Evolutionary conservation across 2,113 vertebrate genomes (phyloP).

Genomic region (Peromyscus leucopus): DNA sequence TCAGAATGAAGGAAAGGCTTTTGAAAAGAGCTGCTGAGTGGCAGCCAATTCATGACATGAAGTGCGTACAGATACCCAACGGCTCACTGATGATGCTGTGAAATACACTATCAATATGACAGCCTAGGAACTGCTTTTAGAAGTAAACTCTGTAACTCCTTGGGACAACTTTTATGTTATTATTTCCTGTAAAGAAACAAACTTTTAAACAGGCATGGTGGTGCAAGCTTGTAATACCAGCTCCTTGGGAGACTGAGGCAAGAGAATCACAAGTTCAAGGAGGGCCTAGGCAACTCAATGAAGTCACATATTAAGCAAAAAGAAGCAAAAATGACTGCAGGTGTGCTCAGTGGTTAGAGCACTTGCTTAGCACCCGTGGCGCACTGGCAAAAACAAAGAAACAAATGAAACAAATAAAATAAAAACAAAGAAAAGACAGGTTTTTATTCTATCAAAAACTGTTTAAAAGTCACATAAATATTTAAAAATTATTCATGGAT

Average conservation of each 20-base stretch:
- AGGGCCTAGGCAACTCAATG: too few relatives aligned
- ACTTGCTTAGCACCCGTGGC: not conserved
- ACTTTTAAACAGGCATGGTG: not conserved
- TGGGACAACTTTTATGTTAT: not conserved
- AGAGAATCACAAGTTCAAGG: not conserved
- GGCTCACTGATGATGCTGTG: conserved; percentile 31
- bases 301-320: not conserved
- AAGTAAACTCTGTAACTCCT: not conserved
- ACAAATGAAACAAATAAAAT: not conserved
- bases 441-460: not conserved
- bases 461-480: conserved; percentile 25
- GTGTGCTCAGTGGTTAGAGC: not conserved
- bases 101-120: not conserved
- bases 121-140: not conserved
- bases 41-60: not conserved
- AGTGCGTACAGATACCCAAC: not conserved
- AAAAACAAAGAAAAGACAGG: not conserved
- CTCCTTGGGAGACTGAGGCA: not conserved
- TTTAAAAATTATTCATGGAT: not conserved
- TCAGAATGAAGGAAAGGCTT: not conserved
- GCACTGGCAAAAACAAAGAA: not conserved
- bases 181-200: conserved; percentile 32
- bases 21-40: not conserved
- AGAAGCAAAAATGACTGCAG: not conserved
- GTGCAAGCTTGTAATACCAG: not conserved